Conservation (phyloP, 1,140 invertebrate species). For the Drosophila sturtevanti region DNA sequence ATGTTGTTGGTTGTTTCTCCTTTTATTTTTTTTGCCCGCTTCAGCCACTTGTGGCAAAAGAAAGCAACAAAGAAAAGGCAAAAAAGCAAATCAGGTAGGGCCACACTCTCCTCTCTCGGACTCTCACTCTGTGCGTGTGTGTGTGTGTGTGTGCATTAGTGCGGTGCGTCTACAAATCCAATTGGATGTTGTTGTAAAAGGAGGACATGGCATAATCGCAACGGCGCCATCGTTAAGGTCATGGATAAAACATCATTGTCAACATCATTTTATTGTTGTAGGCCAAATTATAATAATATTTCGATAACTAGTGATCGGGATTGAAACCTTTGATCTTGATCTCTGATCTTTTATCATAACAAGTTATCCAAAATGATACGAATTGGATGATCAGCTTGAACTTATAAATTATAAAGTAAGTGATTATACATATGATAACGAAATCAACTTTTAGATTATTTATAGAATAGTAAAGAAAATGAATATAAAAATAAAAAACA, state of each 20-base stretch:
- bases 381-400: too few relatives aligned
- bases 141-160: background rate
- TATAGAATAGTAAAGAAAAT: too few relatives aligned
- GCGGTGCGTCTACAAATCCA: background rate
- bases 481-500: too few relatives aligned
- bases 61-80: background rate
- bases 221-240: slow-evolving; percentile 43
- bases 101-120: background rate
- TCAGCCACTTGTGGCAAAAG: slow-evolving; percentile 7
- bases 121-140: background rate
- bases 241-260: slow-evolving; percentile 50
- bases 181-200: background rate
- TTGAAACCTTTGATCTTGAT: background rate
- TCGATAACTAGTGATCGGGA: background rate
- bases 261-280: slow-evolving; percentile 35
- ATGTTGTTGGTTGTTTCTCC: background rate
- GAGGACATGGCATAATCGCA: background rate
- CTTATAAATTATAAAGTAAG: too few relatives aligned
- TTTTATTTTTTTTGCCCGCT: background rate
- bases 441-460: too few relatives aligned
- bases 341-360: too few relatives aligned
- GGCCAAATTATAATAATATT: slow-evolving; percentile 3
- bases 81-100: background rate
- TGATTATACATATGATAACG: too few relatives aligned
- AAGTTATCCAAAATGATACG: too few relatives aligned